Evolutionary conservation across 1,140 invertebrate species (phyloP).

Genomic region (Battus philenor): DNA sequence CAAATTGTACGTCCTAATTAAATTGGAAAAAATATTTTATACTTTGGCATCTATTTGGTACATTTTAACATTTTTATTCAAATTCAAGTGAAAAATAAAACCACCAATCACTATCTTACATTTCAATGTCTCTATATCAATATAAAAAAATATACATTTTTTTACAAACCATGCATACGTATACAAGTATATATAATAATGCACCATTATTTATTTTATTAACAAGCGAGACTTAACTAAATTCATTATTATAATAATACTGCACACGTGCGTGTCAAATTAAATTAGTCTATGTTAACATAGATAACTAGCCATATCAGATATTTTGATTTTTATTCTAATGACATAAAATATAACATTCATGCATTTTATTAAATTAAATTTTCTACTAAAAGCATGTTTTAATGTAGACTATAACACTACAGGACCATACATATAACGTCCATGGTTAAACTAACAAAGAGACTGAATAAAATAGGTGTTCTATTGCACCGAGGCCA

Average conservation of each 20-base stretch:
- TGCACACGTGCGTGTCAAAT: constrained; percentile 50
- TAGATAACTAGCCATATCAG: constrained; percentile 44
- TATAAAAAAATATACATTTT: constrained; percentile 20
- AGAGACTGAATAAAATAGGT: no score
- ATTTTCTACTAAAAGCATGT: no score
- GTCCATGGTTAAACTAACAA: no score
- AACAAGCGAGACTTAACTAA: constrained; percentile 31
- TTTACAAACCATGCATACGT: constrained; percentile 31
- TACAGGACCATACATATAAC: no score
- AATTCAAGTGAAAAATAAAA: constrained; percentile 11
- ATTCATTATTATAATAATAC: constrained; percentile 49
- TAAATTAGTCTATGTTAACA: constrained; percentile 55
- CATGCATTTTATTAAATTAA: no score
- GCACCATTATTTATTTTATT: constrained; percentile 33
- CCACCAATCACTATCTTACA: constrained; percentile 1
- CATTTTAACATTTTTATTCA: background rate
- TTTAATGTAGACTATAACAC: no score
- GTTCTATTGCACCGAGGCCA: no score
- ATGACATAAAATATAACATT: constrained; percentile 24
- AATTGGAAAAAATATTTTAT: constrained; percentile 4
- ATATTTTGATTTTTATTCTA: constrained; percentile 19
- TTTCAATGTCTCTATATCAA: constrained; percentile 16
- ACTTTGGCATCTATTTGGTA: constrained; percentile 9
- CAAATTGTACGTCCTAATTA: no score
- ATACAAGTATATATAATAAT: constrained; percentile 26